Evolutionary conservation across 2,797 vertebrate genomes (phyloP).

Genomic region (Loris lydekkerianus): DNA sequence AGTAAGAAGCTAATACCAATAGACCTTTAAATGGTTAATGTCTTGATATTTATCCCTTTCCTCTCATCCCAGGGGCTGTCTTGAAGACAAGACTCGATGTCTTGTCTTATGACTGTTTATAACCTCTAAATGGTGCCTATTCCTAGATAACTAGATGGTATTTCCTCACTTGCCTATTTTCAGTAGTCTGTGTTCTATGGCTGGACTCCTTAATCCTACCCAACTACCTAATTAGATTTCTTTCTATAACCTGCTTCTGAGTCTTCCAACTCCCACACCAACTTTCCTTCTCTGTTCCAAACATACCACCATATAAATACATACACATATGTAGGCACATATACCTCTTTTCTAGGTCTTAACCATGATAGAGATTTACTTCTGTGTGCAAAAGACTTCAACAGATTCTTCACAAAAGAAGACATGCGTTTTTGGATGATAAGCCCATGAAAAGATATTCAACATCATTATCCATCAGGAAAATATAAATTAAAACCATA

Average conservation of each 20-base stretch:
- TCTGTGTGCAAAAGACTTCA: neutral
- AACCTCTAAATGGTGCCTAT: neutral
- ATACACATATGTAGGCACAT: neutral
- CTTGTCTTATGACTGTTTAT: neutral
- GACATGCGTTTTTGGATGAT: neutral
- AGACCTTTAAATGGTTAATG: neutral
- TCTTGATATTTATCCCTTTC: constrained; percentile 5
- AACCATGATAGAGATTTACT: neutral
- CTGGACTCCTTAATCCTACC: neutral
- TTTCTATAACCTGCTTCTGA: neutral
- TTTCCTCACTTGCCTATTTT: constrained; percentile 34
- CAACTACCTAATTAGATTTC: neutral
- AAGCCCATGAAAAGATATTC: neutral
- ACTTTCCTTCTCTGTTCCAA: neutral
- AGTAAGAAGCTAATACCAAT: neutral
- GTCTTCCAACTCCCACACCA: neutral
- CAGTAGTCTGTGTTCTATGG: neutral
- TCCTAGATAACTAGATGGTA: constrained; percentile 20
- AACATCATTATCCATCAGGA: neutral
- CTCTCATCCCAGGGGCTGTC: neutral
- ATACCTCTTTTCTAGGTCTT: neutral
- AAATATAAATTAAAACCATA: neutral
- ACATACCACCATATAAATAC: neutral
- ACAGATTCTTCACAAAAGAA: neutral
- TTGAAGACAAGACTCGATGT: neutral